Evolutionary conservation across 2,113 vertebrate genomes (phyloP).

Genomic region (Hemichromis elongatus): DNA sequence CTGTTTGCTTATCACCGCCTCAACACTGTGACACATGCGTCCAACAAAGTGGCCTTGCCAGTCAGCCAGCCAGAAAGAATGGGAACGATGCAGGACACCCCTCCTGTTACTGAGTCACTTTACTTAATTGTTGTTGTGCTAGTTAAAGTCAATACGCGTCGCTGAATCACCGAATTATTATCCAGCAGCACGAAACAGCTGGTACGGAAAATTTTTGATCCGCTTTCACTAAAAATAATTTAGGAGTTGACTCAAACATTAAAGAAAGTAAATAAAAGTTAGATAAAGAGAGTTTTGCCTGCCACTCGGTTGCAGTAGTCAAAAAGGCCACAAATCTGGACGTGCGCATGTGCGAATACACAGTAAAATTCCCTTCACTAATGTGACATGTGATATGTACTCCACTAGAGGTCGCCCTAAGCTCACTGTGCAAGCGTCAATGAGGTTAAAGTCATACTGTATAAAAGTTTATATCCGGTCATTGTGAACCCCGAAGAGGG

Average conservation of each 20-base stretch:
- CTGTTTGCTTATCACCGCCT: conserved; percentile 43
- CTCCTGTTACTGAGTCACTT: conserved; percentile 46
- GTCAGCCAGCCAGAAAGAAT: conserved; percentile 32
- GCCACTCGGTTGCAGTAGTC: neutral
- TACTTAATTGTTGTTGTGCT: neutral
- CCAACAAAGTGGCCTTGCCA: neutral
- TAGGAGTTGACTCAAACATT: neutral
- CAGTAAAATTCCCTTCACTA: neutral
- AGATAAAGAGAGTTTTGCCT: neutral
- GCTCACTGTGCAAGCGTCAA: neutral
- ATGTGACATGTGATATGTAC: neutral
- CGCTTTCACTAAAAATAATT: accelerated
- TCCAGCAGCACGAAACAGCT: neutral
- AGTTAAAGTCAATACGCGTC: neutral
- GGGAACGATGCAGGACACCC: conserved; percentile 7
- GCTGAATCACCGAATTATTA: too few species aligned
- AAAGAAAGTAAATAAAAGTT: neutral
- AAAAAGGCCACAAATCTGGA: neutral
- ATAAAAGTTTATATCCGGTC: neutral
- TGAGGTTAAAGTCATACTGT: neutral
- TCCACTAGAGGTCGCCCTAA: conserved; percentile 34
- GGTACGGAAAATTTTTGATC: neutral
- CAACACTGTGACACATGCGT: neutral
- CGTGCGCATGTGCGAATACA: neutral
- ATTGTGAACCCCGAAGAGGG: neutral